phyloP scores from a whole-genome alignment of 1,140 invertebrate species.

The Galleria mellonella region DNA sequence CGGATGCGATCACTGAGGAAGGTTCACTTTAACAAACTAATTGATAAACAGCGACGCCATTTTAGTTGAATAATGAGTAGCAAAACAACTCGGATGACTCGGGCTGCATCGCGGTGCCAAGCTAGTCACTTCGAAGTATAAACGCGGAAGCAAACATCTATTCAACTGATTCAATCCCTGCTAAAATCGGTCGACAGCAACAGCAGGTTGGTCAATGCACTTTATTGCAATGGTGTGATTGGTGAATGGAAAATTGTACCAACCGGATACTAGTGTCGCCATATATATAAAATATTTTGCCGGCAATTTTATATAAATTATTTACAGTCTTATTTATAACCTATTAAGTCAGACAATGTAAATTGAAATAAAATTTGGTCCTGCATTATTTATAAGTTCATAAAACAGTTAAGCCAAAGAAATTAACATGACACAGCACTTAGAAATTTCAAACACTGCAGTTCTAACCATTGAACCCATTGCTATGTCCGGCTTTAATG shows the following conservation, averaged over 20 bases:
- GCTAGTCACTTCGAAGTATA: constrained; percentile 56
- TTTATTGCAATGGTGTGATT: constrained; percentile 69
- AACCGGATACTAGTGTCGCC: constrained; percentile 51
- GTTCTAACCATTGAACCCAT: no score
- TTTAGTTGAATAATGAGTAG: constrained; percentile 55
- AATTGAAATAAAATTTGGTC: no score
- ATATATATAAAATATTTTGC: constrained; percentile 4
- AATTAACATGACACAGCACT: no score
- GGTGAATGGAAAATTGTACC: constrained; percentile 57
- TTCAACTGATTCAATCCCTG: constrained; percentile 60
- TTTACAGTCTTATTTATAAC: no score
- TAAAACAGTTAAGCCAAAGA: no score
- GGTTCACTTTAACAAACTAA: constrained; percentile 60
- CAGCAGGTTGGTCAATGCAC: constrained; percentile 72
- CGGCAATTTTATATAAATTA: no score
- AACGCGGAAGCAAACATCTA: constrained; percentile 68
- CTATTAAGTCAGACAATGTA: no score
- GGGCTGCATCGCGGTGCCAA: constrained; percentile 53
- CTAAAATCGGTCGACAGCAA: constrained; percentile 44
- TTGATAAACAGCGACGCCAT: constrained; percentile 71
- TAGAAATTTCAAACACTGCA: no score
- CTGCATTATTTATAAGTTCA: no score
- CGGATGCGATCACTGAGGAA: constrained; percentile 58
- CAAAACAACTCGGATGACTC: constrained; percentile 63
- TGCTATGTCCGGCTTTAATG: no score